Conservation (phyloP, 2,888 invertebrate species). For the Frankliniella fusca region DNA sequence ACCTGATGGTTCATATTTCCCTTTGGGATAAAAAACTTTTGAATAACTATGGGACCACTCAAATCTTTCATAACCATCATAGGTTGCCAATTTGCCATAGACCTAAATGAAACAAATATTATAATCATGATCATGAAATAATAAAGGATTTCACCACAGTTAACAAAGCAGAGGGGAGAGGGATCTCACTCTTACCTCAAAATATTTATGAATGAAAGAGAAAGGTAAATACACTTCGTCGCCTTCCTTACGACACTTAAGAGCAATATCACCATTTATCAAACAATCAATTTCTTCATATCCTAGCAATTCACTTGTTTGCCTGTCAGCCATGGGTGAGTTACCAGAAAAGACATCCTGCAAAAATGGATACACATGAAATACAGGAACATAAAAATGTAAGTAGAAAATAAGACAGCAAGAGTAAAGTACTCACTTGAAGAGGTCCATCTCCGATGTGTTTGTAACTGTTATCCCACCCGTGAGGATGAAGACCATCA, state of each 20-base stretch:
- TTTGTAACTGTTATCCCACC: conserved; percentile 3
- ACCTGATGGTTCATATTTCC: conserved; percentile 82
- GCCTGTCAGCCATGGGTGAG: conserved; percentile 42
- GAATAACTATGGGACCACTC: conserved; percentile 95
- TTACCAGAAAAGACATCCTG: conserved; percentile 33
- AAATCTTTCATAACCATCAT: conserved; percentile 73
- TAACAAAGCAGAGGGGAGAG: conserved; percentile 3
- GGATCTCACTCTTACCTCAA: conserved; percentile 61
- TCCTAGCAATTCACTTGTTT: conserved; percentile 47
- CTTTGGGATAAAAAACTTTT: conserved; percentile 82
- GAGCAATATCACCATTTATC: conserved; percentile 81
- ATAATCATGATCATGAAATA: conserved; percentile 17
- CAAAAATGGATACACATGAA: conserved; percentile 27
- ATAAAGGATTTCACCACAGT: not conserved
- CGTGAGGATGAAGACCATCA: conserved; percentile 47
- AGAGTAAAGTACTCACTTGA: conserved; percentile 31
- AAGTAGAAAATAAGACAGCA: not conserved
- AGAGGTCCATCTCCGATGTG: conserved; percentile 28
- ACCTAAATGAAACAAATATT: conserved; percentile 52
- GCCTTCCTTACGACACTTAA: conserved; percentile 73
- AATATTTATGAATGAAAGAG: conserved; percentile 87
- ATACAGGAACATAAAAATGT: not conserved
- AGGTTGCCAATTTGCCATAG: conserved; percentile 75
- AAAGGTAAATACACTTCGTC: conserved; percentile 89
- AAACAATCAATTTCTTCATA: conserved; percentile 74